Evolutionary conservation across 2,113 vertebrate species (phyloP), one percentile per base, ranked within the genome.

Genomic region (Smithornis capensis): DNA sequence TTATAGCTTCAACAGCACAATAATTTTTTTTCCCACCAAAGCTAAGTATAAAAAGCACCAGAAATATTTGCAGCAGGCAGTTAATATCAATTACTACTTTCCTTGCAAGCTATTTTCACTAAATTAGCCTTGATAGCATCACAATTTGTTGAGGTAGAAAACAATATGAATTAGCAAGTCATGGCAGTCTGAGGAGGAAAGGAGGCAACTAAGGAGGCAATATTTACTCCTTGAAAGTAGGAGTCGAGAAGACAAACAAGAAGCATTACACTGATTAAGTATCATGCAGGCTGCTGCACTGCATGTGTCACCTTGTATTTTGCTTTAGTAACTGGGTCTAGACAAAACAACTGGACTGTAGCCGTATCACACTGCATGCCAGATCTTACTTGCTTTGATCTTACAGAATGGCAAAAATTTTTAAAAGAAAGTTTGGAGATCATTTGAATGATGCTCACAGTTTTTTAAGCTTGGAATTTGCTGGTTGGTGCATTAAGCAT

Each of bases 381-480:
- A 96, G 83, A 91, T 24, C 64, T 42, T 56, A 71, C 53, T 56
- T 10, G 45, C 83, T 96, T 92, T 80, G 71, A 96, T 94, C 71
- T 70, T 25, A 82, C 2, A 6, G 90, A 94, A 94, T 1, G 27
- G 84, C 49, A 92, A 70, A 77, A 81, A 16, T 8, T 13, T 27
- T 73, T 42, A 68, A 87, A 76, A 64, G 86, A 84, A 92, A 97
- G 77, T 92, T 89, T 83, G 77, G 83, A 94, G 64, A 82, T 6
- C 0, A 47, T 71, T 16, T 75, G 76, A 95, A 57, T 33, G 92
- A 95, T 92, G 65, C 55, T 93, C 81, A 82, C 73, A 95, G 86
- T 74, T 87, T 90, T 94, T 96, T 75, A 90, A 93, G 91, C 95
- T 95, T 87, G 90, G 96, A 97, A 97, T 96, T 93, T 91, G 68